Percentiles rank a stretch among this genome's conserved stretches.
These are phyloP conservation scores for Strongylocentrotus purpuratus DNA, from an alignment of 35 echinoderm and acorn worm genomes.

Conservation along the genomic window DNA sequence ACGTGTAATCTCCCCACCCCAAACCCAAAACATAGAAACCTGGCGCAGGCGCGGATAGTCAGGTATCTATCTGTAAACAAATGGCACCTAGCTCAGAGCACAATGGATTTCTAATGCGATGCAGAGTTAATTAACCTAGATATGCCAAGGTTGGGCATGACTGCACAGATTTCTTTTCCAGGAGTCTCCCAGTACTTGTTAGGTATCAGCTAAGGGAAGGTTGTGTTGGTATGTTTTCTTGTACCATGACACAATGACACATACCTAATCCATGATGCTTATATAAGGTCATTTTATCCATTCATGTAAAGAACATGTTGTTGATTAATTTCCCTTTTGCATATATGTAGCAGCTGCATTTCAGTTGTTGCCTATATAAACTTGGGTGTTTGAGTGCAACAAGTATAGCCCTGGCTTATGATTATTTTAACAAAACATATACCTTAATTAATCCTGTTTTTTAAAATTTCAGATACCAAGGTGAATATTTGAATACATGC, in stretches of 20 bases:
- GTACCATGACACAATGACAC: too few species aligned
- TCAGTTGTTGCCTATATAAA: too few species aligned
- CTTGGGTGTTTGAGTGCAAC: too few species aligned
- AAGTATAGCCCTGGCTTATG: too few species aligned
- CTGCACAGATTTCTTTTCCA: constrained; percentile 1
- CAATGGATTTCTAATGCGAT: background rate
- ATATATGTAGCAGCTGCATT: too few species aligned
- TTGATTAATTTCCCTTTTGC: too few species aligned
- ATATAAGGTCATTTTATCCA: constrained; percentile 3
- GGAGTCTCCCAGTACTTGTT: background rate
- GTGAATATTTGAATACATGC: background rate
- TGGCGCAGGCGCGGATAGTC: background rate
- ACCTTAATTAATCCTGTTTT: too few species aligned
- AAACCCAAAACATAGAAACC: background rate
- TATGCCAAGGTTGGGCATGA: background rate
- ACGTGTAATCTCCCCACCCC: background rate
- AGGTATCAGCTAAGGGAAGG: too few species aligned
- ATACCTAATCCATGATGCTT: background rate
- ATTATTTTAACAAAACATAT: too few species aligned
- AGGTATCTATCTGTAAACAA: background rate
- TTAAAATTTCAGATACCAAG: too few species aligned
- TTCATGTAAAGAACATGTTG: background rate
- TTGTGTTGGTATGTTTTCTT: too few species aligned
- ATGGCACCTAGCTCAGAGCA: background rate
- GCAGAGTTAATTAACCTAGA: background rate